These are phyloP conservation scores for Ptilonorhynchus violaceus DNA, from an alignment of 2,113 vertebrate species.

Conservation along the genomic window DNA sequence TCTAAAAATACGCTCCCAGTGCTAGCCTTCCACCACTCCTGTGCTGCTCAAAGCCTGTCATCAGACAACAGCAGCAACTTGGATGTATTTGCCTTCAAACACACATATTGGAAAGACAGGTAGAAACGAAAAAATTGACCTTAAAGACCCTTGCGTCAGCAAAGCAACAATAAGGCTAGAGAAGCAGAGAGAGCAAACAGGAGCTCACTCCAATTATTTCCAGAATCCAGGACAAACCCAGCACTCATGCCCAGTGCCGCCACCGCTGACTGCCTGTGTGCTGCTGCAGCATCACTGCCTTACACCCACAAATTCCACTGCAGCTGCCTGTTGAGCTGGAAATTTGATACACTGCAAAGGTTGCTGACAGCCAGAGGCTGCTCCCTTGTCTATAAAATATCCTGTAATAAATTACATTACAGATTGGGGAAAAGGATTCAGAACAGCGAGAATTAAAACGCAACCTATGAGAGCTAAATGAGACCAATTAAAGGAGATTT, in stretches of 20 bases:
- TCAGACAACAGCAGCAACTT: background rate
- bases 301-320: background rate
- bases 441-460: conserved; percentile 28
- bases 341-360: conserved; percentile 19
- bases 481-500: conserved; percentile 67
- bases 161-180: background rate
- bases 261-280: background rate
- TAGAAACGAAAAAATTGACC: background rate
- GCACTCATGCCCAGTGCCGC: accelerated
- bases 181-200: background rate
- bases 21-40: background rate
- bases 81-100: background rate
- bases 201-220: background rate
- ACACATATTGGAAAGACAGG: background rate
- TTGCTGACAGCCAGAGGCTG: conserved; percentile 20
- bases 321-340: conserved; percentile 40
- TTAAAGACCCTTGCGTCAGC: background rate
- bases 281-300: background rate
- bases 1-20: background rate
- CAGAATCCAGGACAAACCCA: background rate
- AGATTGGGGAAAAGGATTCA: conserved; percentile 3
- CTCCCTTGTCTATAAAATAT: conserved; percentile 29
- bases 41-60: background rate
- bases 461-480: conserved; percentile 53
- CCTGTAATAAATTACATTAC: conserved; percentile 46